Evolutionary conservation across 1,140 invertebrate genomes (phyloP).

Genomic region (Leptinotarsa defecta): DNA sequence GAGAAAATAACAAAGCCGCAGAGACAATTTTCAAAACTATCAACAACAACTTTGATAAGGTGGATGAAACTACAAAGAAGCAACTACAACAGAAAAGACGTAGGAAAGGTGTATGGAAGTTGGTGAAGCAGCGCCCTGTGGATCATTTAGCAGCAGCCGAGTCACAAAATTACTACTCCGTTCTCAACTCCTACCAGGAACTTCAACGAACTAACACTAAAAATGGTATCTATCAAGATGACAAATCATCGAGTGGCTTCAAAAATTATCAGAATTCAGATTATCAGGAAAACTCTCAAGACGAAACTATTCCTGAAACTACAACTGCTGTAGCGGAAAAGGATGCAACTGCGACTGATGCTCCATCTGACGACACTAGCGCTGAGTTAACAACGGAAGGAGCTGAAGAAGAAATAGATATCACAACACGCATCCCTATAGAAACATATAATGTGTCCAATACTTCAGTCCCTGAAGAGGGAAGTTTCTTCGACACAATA

Average conservation of each 20-base stretch:
- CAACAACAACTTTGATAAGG: conserved; percentile 21
- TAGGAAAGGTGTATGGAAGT: conserved; percentile 69
- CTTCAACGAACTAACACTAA: conserved; percentile 31
- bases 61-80: conserved; percentile 1
- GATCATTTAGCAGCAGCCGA: conserved; percentile 72
- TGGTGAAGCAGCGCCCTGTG: conserved; percentile 63
- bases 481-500: conserved; percentile 53
- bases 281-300: not conserved
- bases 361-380: not conserved
- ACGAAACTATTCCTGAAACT: not conserved
- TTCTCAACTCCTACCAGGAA: conserved; percentile 41
- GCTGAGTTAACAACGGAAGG: not conserved
- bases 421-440: not conserved
- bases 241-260: not conserved
- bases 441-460: not conserved
- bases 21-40: conserved; percentile 26
- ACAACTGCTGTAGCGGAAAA: not conserved
- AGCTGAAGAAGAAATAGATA: not conserved
- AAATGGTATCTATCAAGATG: not conserved
- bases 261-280: not conserved
- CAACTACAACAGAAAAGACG: conserved; percentile 48
- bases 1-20: conserved; percentile 26
- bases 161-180: conserved; percentile 61
- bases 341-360: not conserved
- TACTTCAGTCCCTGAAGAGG: conserved; percentile 25